Base-by-base conservation (phyloP, 2,113 vertebrate species). In the Jaculus jaculus region DNA sequence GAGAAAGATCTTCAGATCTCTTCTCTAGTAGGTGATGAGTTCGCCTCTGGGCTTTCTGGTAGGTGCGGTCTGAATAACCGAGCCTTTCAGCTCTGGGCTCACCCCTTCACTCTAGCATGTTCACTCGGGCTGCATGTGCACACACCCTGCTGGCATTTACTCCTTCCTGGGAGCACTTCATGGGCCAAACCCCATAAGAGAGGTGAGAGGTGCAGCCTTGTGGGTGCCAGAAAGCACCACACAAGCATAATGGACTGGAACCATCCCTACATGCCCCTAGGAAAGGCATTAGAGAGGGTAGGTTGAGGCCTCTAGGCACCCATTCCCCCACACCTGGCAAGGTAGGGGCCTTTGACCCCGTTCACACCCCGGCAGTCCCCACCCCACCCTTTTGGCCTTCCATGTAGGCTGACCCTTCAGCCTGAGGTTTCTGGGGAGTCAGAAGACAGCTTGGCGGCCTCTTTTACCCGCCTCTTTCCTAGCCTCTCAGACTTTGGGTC, bases 381-480 rank as follows among this genome's bases (percentile, higher is more conserved):
- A 79, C 28, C 8, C 24, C 87, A 79, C 66, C 71, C 65, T 91
- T 89, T 63, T 7, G 8, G 71, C 71, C 54, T 86, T 78, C 81
- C 16, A 16, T 0, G 4, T 74, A 90, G 39, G 60, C 28, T 47
- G 75, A 78, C 7, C 37, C 71, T 74, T 58, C n/a, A 51, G 54
- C 87, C 87, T 84, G 47, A 51, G 78, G 51, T 39, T 24, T n/a
- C 3, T 11, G 61, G 26, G 17, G 37, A 68, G 24, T 71, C 66
- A 24, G 74, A 58, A 95, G 89, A 92, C 80, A 87, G 73, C 23
- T 82, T 32, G 58, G 94, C 26, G 23, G 73, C 74, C 80, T 87
- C 81, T 54, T 54, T 54, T 54, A 54, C 54, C 15, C 7, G 54
- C 11, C 39, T 89, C 90, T 60, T 80, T 23, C 37, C 26, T 11